Evolutionary conservation across 2,113 vertebrate genomes (phyloP), one percentile per base, ranked within the genome.

Genomic region (Trogon melanurus): DNA sequence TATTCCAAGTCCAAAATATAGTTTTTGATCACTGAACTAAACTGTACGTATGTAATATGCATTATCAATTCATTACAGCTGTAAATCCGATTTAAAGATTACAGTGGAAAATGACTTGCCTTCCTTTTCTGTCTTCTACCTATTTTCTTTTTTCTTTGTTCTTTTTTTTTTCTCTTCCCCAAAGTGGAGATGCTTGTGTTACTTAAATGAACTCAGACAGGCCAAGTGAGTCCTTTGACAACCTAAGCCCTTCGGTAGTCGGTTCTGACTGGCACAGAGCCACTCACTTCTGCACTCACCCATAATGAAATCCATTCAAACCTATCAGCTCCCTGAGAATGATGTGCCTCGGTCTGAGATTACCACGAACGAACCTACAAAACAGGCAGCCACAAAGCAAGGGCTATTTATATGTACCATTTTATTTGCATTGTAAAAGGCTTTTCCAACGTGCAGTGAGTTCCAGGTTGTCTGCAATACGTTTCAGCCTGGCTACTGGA

Each of bases 131-230:
- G 58, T 11, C 13, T 69, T 79, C 18, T 27, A 8, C 13, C n/a
- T 57, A 12, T 8, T 13, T 30, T n/a, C 13, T 5, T 38, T 25
- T 50, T 27, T 22, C 1, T 1, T 14, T 36, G 26, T 11, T 16
- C 13, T 34, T 30, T 19, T 1, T 14, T 19, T 51, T 19, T 38
- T 2, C 6, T 50, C 53, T 61, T 38, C 85, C 88, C 75, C 72
- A 64, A 71, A 95, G 82, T 88, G 53, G 48, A 89, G 84, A 79
- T 93, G 64, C 75, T 87, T 89, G 87, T 86, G 88, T 96, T 96
- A 96, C 97, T 97, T 97, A 97, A 97, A 97, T 95, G 84, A 95
- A 93, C 90, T 96, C 93, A 23, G 94, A 95, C 91, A 97, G 86
- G 91, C 85, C 94, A 93, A 97, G 92, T 66, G 76, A 94, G 93